phyloP scores from a whole-genome alignment of 2,888 invertebrate species.

The Abrostola triplasia region DNA sequence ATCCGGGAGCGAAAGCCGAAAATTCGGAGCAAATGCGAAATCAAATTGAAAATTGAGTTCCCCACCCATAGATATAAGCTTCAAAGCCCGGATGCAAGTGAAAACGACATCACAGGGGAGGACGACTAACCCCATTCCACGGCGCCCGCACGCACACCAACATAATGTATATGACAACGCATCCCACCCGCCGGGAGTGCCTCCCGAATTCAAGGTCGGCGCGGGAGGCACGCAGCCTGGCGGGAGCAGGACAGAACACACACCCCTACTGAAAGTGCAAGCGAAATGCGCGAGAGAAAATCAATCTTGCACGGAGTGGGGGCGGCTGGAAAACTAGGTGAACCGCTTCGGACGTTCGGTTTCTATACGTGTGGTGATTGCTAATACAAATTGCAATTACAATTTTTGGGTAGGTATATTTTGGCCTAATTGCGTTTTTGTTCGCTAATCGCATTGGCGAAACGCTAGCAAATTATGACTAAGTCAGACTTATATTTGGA shows the following conservation, averaged over 20 bases:
- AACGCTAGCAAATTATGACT: conserved; percentile 22
- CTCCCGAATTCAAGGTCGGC: conserved; percentile 85
- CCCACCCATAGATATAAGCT: conserved; percentile 66
- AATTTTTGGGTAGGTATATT: conserved; percentile 42
- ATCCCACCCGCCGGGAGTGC: conserved; percentile 61
- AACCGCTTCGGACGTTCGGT: conserved; percentile 74
- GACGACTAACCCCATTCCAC: conserved; percentile 82
- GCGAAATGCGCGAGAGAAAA: conserved; percentile 85
- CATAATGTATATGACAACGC: conserved; percentile 56
- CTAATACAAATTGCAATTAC: conserved; percentile 63
- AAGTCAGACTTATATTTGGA: conserved; percentile 14
- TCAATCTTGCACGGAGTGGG: conserved; percentile 86
- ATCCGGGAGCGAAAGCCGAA: conserved; percentile 63
- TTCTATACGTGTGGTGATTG: conserved; percentile 65
- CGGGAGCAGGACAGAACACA: conserved; percentile 73
- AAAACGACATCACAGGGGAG: conserved; percentile 75
- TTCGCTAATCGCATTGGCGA: conserved; percentile 24
- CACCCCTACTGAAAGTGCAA: conserved; percentile 83
- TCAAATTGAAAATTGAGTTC: conserved; percentile 80
- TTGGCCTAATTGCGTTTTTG: conserved; percentile 27
- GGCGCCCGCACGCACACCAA: conserved; percentile 68
- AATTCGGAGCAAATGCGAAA: conserved; percentile 71
- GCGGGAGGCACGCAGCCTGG: conserved; percentile 69
- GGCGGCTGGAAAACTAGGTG: conserved; percentile 84
- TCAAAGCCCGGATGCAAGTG: conserved; percentile 85